Evolutionary conservation across 2,113 vertebrate genomes (phyloP).

Genomic region (Myiopsitta monachus): DNA sequence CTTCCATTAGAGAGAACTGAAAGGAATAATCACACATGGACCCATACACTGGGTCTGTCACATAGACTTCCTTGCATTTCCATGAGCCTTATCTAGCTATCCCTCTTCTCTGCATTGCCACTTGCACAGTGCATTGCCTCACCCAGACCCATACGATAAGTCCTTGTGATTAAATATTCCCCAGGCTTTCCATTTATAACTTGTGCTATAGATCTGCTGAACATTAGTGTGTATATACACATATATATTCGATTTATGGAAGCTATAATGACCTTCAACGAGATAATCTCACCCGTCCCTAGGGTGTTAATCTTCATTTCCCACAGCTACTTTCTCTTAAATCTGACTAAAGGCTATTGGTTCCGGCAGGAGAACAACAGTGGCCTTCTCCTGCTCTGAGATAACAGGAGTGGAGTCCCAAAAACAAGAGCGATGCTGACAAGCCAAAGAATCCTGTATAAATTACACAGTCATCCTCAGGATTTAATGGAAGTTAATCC

Average conservation of each 20-base stretch:
- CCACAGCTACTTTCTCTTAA: conserved; percentile 3
- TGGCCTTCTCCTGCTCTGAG: neutral
- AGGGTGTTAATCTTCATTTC: conserved; percentile 39
- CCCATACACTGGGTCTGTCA: neutral
- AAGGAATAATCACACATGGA: neutral
- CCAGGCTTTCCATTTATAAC: neutral
- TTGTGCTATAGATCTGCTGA: neutral
- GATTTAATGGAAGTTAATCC: conserved; percentile 43
- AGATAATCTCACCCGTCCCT: conserved; percentile 25
- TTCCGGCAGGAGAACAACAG: conserved; percentile 8
- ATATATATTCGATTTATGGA: neutral
- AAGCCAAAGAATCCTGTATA: conserved; percentile 8
- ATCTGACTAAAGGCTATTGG: neutral
- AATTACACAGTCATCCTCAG: neutral
- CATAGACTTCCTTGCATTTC: neutral
- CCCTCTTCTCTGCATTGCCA: neutral
- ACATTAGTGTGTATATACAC: neutral
- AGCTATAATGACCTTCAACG: neutral
- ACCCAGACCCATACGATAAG: neutral
- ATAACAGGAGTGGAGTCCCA: neutral
- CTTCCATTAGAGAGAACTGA: neutral
- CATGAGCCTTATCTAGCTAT: neutral
- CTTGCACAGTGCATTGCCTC: neutral
- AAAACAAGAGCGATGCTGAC: neutral
- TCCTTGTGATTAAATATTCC: conserved; percentile 11